phyloP scores from a whole-genome alignment of 2,888 invertebrate species.

The Chrysina gloriosa region DNA sequence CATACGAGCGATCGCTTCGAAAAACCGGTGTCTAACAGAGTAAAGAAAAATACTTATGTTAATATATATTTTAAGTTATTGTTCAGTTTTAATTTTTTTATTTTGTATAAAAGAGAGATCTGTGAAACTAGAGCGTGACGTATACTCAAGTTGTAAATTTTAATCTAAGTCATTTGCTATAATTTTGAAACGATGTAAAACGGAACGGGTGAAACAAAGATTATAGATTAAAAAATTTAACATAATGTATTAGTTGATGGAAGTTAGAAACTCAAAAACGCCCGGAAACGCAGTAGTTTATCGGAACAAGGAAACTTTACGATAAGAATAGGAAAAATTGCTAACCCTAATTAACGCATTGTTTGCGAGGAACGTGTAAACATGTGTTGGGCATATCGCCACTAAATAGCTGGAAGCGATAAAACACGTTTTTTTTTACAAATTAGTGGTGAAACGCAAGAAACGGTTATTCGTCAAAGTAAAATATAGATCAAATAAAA shows the following conservation, averaged over 20 bases:
- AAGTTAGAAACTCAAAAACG: too few species aligned
- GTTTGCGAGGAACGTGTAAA: too few species aligned
- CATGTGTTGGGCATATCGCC: too few species aligned
- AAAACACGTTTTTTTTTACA: too few species aligned
- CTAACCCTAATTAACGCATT: too few species aligned
- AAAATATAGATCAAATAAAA: too few species aligned
- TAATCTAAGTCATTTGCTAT: constrained; percentile 33
- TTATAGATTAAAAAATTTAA: not conserved
- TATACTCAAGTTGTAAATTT: constrained; percentile 38
- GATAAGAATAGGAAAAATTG: too few species aligned
- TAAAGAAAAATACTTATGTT: not conserved
- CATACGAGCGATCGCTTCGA: not conserved
- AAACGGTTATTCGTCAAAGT: too few species aligned
- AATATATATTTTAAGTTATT: constrained; percentile 26
- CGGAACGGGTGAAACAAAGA: not conserved
- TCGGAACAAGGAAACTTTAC: too few species aligned
- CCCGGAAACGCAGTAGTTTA: not conserved
- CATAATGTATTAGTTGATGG: not conserved
- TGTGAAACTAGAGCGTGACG: constrained; percentile 33
- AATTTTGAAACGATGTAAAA: constrained; percentile 9
- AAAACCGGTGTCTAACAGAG: constrained; percentile 19
- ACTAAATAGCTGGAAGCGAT: too few species aligned
- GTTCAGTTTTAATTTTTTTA: constrained; percentile 26
- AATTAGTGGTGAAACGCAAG: too few species aligned
- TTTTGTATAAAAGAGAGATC: constrained; percentile 24